Conservation (phyloP, 2,797 vertebrate species). For the Threskiornis aethiopicus region DNA sequence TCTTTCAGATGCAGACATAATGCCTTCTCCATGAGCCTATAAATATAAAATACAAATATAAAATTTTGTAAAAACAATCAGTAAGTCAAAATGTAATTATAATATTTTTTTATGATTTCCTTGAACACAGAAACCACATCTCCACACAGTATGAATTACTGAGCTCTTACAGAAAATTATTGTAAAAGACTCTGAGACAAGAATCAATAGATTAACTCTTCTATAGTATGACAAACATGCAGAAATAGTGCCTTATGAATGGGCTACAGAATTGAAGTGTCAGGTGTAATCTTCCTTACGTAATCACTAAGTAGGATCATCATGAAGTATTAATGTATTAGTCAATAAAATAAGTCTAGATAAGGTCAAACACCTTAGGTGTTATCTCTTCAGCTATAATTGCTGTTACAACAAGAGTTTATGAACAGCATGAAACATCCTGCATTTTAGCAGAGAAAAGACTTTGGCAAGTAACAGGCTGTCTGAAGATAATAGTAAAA, state of each 20-base stretch:
- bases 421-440: constrained; percentile 1
- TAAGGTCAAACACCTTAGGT: constrained; percentile 53
- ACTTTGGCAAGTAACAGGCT: not conserved
- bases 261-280: not conserved
- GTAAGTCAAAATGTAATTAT: not conserved
- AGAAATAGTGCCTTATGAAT: not conserved
- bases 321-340: constrained; percentile 44
- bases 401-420: not conserved
- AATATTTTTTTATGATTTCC: not conserved
- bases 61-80: not conserved
- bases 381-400: constrained; percentile 18
- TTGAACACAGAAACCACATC: not conserved
- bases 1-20: not conserved
- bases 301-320: not conserved
- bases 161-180: not conserved
- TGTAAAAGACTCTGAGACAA: not conserved
- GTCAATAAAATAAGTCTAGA: constrained; percentile 24
- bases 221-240: not conserved
- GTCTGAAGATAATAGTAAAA: not conserved
- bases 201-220: not conserved
- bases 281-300: not conserved
- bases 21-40: not conserved
- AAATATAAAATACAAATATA: not conserved
- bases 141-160: not conserved
- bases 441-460: constrained; percentile 6